Base-by-base conservation (phyloP, 2,113 vertebrate species). In the Thalassoma bifasciatum region DNA sequence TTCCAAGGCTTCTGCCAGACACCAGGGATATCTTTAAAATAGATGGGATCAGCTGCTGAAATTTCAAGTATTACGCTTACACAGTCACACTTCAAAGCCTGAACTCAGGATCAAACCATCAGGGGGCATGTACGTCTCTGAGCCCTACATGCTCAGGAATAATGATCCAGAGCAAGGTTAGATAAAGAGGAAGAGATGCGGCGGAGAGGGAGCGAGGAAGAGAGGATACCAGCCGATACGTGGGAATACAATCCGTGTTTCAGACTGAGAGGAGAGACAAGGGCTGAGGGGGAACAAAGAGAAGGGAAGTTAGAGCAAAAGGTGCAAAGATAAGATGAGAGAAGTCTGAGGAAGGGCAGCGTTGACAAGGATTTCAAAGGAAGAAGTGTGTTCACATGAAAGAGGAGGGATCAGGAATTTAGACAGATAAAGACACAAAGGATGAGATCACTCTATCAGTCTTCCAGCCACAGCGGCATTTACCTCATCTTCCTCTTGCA, bases 81-180 rank as follows among this genome's bases (percentile, higher is more conserved):
- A 77, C 70, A 59, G 57, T 44, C 57, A 14, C 34, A 77, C 69
- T 84, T 87, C 83, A 88, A 81, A 88, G 85, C 37, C 34, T 51
- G 26, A 78, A 49, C 72, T 54, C 10, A 14, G 24, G 19, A 62
- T 79, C 63, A 37, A 74, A 58, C 67, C 63, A 42, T 50, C 2
- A 8, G 63, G 79, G 58, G 65, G 34, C 40, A 46, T 66, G 54
- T 69, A 68, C 0, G 40, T 69, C 69, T 66, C 56, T 63, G 40
- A 73, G 23, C 40, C 64, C 36, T 59, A 56, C 51, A 61, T 49
- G 44, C 49, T 52, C 23, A 22, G 42, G 56, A 71, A 77, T 74
- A 79, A 73, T 56, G 51, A 78, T 63, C 42, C 36, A 71, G 44
- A 66, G 66, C 23, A 70, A 61, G 0, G 14, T 16, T 34, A 77